Percentiles rank a stretch among this genome's conserved stretches.
Conservation (phyloP, 2,888 invertebrate genomes). For the Arctia plantaginis region DNA sequence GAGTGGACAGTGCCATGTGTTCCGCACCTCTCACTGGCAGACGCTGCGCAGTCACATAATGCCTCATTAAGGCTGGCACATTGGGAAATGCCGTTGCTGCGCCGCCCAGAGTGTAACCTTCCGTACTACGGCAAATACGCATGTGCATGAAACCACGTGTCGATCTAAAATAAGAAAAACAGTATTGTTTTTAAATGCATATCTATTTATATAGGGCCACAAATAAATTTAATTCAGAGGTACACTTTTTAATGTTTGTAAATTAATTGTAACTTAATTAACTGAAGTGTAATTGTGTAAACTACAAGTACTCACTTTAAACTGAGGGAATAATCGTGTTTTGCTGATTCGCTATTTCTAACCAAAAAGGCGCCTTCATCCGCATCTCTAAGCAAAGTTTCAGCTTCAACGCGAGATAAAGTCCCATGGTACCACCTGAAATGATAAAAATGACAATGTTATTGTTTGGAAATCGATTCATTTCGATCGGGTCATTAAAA, state of each 20-base stretch:
- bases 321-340: constrained; percentile 97
- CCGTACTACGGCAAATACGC: constrained; percentile 94
- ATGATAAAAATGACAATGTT: constrained; percentile 22
- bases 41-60: constrained; percentile 95
- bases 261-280: no score
- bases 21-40: constrained; percentile 98
- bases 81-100: constrained; percentile 96
- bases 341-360: constrained; percentile 96
- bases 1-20: constrained; percentile 97
- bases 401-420: constrained; percentile 96
- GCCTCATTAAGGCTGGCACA: constrained; percentile 97
- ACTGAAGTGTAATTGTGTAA: background rate
- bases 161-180: constrained; percentile 88
- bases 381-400: constrained; percentile 93
- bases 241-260: no score
- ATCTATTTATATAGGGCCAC: background rate
- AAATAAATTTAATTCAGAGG: background rate
- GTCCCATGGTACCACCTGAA: constrained; percentile 98
- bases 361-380: constrained; percentile 97
- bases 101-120: constrained; percentile 95
- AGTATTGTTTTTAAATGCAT: constrained; percentile 18
- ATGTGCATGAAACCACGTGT: constrained; percentile 98
- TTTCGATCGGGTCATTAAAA: background rate
- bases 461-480: background rate
- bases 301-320: constrained; percentile 91